Evolutionary conservation across 2,113 vertebrate species (phyloP).

Genomic region (Catagonus wagneri): DNA sequence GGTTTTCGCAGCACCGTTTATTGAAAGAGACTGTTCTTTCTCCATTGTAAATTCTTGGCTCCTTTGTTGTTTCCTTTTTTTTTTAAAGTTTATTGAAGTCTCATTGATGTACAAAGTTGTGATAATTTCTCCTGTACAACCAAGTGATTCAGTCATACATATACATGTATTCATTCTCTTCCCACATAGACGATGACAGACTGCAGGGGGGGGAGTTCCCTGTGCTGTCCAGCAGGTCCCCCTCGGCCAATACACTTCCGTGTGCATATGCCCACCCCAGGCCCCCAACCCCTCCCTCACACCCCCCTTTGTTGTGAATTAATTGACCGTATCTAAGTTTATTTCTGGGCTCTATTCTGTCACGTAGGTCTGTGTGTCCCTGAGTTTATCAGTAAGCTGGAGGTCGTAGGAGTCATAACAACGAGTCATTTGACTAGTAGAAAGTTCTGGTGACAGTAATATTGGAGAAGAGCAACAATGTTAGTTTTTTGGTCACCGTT

Average conservation of each 20-base stretch:
- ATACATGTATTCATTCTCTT: no score
- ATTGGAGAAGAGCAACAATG: fast-evolving
- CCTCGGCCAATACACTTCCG: no score
- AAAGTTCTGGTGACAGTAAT: fast-evolving
- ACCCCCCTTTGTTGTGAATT: not conserved
- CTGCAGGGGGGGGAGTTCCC: no score
- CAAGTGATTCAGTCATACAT: no score
- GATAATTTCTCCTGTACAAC: no score
- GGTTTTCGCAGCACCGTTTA: not conserved
- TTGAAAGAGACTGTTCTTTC: not conserved
- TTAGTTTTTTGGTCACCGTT: not conserved
- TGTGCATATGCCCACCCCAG: no score
- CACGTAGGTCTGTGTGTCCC: not conserved
- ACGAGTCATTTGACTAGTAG: not conserved
- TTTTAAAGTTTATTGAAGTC: no score
- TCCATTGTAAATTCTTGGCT: not conserved
- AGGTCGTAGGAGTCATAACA: not conserved
- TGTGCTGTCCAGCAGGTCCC: no score
- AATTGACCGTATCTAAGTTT: not conserved
- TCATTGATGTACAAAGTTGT: no score
- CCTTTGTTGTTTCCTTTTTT: not conserved
- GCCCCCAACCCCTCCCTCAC: no score
- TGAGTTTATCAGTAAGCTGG: not conserved
- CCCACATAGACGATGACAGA: no score
- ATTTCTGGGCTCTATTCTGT: not conserved